These are phyloP conservation scores for Drosophila anomelani DNA, from an alignment of 2,888 invertebrate genomes.

Conservation along the genomic window DNA sequence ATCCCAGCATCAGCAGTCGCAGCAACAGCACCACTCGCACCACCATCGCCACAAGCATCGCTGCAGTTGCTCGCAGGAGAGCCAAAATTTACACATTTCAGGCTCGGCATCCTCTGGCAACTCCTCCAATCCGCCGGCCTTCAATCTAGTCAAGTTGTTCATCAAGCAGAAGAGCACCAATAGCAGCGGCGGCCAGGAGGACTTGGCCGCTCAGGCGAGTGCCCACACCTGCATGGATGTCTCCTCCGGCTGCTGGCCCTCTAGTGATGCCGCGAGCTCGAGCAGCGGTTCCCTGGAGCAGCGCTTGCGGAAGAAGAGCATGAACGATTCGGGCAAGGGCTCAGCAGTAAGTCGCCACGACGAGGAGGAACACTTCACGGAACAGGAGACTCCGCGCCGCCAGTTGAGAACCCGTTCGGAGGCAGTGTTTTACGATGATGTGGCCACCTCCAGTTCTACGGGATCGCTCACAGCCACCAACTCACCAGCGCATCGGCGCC, in stretches of 20 bases:
- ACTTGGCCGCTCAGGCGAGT: constrained; percentile 69
- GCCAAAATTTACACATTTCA: constrained; percentile 78
- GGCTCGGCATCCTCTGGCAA: constrained; percentile 83
- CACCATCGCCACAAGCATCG: constrained; percentile 73
- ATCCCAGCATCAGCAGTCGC: constrained; percentile 57
- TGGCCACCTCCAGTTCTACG: constrained; percentile 78
- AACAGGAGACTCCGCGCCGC: constrained; percentile 37
- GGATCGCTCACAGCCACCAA: constrained; percentile 80
- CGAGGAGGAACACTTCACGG: constrained; percentile 77
- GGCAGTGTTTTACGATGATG: constrained; percentile 78
- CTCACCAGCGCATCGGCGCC: constrained; percentile 82
- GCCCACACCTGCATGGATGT: constrained; percentile 89
- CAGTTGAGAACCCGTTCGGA: constrained; percentile 62
- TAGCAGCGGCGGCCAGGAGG: constrained; percentile 87
- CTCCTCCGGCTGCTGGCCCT: constrained; percentile 92
- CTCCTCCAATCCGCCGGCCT: constrained; percentile 88
- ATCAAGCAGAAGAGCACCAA: constrained; percentile 94
- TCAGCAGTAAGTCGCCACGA: constrained; percentile 84
- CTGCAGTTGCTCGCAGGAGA: constrained; percentile 73
- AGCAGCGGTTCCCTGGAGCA: constrained; percentile 84
- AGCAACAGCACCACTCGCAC: constrained; percentile 56
- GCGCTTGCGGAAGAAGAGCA: constrained; percentile 84
- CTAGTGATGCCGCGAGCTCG: constrained; percentile 83
- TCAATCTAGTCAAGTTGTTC: constrained; percentile 94
- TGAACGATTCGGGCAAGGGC: constrained; percentile 85